Conservation (phyloP, 1,140 invertebrate species). For the Teleopsis dalmanni region DNA sequence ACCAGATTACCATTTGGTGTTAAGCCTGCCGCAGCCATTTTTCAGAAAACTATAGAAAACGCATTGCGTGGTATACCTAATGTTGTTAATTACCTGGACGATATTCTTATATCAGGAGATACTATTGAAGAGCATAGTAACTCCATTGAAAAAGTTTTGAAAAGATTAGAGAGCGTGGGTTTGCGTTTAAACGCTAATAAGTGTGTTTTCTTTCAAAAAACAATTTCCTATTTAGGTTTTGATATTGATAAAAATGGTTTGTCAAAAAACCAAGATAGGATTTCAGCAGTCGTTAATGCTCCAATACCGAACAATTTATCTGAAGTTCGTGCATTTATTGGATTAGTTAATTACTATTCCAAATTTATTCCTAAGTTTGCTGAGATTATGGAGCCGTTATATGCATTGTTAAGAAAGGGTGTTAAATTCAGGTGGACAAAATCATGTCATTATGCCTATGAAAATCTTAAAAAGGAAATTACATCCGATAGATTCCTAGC, state of each 20-base stretch:
- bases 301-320: slow-evolving; percentile 22
- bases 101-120: slow-evolving; percentile 32
- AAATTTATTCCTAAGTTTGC: slow-evolving; percentile 32
- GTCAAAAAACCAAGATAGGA: slow-evolving; percentile 14
- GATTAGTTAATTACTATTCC: slow-evolving; percentile 34
- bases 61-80: slow-evolving; percentile 22
- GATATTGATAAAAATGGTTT: slow-evolving; percentile 24
- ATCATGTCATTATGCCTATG: slow-evolving; percentile 20
- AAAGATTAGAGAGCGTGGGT: slow-evolving; percentile 8
- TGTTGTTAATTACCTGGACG: slow-evolving; percentile 30
- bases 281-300: slow-evolving; percentile 18
- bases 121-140: slow-evolving; percentile 22
- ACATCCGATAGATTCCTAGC: slow-evolving; percentile 17
- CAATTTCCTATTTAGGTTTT: slow-evolving; percentile 29
- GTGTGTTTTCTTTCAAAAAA: slow-evolving; percentile 25
- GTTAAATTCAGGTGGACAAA: slow-evolving; percentile 19
- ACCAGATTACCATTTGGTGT: slow-evolving; percentile 25
- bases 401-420: slow-evolving; percentile 23
- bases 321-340: slow-evolving; percentile 30
- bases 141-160: slow-evolving; percentile 7
- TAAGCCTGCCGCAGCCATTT: slow-evolving; percentile 37
- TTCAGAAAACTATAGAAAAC: slow-evolving; percentile 42
- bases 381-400: slow-evolving; percentile 20
- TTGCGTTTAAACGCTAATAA: slow-evolving; percentile 26
- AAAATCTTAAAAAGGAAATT: slow-evolving; percentile 24